A percentile compares a stretch with the other conserved stretches of the same genome.
Evolutionary conservation across 2,113 vertebrate species (phyloP).

Genomic region (Kobus ellipsiprymnus): DNA sequence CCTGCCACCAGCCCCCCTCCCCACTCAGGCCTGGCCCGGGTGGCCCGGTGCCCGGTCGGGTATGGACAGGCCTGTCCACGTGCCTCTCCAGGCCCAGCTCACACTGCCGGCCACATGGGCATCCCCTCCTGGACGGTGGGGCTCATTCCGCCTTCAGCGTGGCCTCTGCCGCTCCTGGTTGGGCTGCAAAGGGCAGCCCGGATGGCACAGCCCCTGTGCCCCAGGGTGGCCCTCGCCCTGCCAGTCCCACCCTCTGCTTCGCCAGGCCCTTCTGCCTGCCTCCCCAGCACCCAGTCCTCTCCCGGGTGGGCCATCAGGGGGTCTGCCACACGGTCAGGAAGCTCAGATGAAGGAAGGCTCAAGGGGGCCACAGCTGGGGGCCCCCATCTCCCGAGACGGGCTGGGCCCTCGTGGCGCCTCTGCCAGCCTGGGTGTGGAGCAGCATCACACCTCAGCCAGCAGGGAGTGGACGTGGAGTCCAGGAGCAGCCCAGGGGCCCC

Average conservation of each 20-base stretch:
- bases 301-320: accelerated
- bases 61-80: background rate
- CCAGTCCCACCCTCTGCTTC: accelerated
- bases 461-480: accelerated
- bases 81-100: background rate
- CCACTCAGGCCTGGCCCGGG: background rate
- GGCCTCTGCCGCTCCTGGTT: background rate
- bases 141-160: accelerated
- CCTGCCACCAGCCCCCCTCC: background rate
- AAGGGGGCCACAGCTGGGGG: accelerated
- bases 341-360: background rate
- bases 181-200: background rate
- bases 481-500: background rate
- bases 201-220: accelerated
- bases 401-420: background rate
- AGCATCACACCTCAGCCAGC: background rate
- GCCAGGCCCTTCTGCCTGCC: background rate
- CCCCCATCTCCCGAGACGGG: accelerated
- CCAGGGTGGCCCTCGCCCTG: background rate
- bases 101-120: accelerated
- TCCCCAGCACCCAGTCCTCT: background rate
- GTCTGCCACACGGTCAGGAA: background rate
- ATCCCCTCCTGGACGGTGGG: accelerated
- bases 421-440: background rate
- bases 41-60: accelerated